Evolutionary conservation across 2,797 vertebrate genomes (phyloP), one percentile per base, ranked within the genome.

Genomic region (Oryzias dopingdopingensis): DNA sequence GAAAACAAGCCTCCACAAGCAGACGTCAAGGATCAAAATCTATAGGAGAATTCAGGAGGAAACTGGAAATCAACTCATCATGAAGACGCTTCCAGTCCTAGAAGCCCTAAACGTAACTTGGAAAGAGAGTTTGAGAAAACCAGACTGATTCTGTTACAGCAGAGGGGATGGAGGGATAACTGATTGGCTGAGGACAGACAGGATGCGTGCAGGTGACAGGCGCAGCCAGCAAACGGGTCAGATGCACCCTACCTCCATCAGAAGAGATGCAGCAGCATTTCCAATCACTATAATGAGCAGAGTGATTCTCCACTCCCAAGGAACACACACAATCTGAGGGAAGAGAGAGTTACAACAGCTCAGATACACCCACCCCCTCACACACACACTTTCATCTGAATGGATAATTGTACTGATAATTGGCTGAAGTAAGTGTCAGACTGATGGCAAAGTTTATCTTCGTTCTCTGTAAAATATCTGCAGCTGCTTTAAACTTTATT

Each of bases 1-100:
- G 95, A 96, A 96, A 93, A 95, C 92, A 92, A 96, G 91, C 84
- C 93, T 97, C 96, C 94, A 92, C 91, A 97, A 92, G 94, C 96
- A 80, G 93, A 92, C 90, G 91, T 99, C 96, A 94, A 97, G 92
- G 93, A 98, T 92, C 93, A 98, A 86, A 88, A 91, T 96, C 96
- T 99, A 95, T 71, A 88, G 92, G 84, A 93, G 74, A 93, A 88
- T 89, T 90, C 85, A 90, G 89, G 69, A 45, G 65, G 29, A 77
- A 69, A 26, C 26, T 66, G 61, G 92, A 91, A 94, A 91, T 76
- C 91, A 81, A 79, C 76, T 62, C 73, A 83, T 87, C 73, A 69
- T 57, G 66, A 59, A 52, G 70, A 74, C 71, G 46, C 71, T 74
- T 79, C 53, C 23, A 74, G 69, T 60, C 71, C 77, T 56, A 74